These are phyloP conservation scores for Stigmatopora argus DNA, from an alignment of 2,113 vertebrate genomes.

Conservation along the genomic window DNA sequence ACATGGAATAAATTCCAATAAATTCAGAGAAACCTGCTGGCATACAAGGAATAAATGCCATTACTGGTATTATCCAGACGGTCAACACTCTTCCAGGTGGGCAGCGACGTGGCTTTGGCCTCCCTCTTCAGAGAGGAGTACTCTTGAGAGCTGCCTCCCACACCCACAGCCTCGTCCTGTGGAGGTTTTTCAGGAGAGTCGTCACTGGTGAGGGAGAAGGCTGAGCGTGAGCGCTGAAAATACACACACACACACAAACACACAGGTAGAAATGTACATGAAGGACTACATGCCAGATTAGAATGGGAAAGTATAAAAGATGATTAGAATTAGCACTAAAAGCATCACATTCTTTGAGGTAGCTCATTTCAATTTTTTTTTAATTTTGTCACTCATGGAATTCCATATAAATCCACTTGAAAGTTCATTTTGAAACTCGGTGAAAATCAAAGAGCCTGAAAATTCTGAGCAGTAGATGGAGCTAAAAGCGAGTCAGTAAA, in stretches of 20 bases:
- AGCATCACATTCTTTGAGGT: neutral
- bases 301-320: neutral
- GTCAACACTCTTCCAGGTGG: conserved; percentile 83
- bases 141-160: conserved; percentile 44
- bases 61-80: conserved; percentile 83
- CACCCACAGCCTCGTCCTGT: conserved; percentile 46
- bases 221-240: conserved; percentile 80
- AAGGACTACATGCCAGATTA: neutral
- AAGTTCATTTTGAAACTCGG: neutral
- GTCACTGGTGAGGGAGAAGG: conserved; percentile 76
- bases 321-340: neutral
- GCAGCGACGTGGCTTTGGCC: conserved; percentile 64
- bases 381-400: no score
- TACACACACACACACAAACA: neutral
- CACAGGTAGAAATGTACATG: conserved; percentile 1
- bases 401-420: neutral
- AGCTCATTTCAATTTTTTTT: neutral
- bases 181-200: conserved; percentile 67
- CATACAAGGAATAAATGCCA: neutral
- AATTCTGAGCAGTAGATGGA: conserved; percentile 45
- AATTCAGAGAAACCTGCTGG: neutral
- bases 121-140: conserved; percentile 72
- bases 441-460: neutral
- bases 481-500: conserved; percentile 32
- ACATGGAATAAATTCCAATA: neutral